These are phyloP conservation scores for Diadema setosum DNA, from an alignment of 35 echinoderm and acorn worm genomes.

Conservation along the genomic window DNA sequence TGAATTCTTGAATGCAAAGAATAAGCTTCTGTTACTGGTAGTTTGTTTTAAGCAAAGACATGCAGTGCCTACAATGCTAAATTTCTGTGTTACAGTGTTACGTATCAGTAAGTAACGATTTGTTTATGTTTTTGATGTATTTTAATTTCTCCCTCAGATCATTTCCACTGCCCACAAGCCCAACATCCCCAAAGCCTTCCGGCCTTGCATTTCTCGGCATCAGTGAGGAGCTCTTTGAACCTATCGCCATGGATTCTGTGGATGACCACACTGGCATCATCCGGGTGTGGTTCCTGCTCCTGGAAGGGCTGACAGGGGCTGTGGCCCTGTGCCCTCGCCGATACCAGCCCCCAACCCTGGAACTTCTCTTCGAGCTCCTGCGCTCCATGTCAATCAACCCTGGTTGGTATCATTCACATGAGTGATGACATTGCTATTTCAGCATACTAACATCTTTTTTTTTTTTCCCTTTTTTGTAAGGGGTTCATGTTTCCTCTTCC, in stretches of 20 bases:
- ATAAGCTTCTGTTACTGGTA: too few relatives aligned
- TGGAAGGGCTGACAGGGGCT: constrained; percentile 88
- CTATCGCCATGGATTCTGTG: constrained; percentile 71
- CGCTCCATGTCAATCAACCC: constrained; percentile 67
- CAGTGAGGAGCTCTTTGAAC: constrained; percentile 51
- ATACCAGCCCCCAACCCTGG: constrained; percentile 91
- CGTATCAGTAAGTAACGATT: too few relatives aligned
- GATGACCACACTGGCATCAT: constrained; percentile 93
- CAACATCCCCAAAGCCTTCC: not conserved
- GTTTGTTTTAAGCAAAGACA: too few relatives aligned
- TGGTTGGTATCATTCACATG: too few relatives aligned
- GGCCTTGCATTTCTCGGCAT: not conserved
- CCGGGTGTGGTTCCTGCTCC: constrained; percentile 85
- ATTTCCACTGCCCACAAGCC: not conserved
- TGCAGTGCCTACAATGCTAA: too few relatives aligned
- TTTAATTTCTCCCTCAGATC: not conserved
- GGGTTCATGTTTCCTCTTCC: too few relatives aligned
- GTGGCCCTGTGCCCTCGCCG: constrained; percentile 71
- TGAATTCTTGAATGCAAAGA: too few relatives aligned
- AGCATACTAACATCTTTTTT: too few relatives aligned
- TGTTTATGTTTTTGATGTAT: too few relatives aligned
- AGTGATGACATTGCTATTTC: too few relatives aligned
- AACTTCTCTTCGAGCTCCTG: constrained; percentile 86
- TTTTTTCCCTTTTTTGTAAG: too few relatives aligned
- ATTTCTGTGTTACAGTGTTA: too few relatives aligned